Percentiles rank a stretch among this genome's conserved stretches.
phyloP scores from a whole-genome alignment of 2,113 vertebrate species.

The Tragelaphus imberbis region DNA sequence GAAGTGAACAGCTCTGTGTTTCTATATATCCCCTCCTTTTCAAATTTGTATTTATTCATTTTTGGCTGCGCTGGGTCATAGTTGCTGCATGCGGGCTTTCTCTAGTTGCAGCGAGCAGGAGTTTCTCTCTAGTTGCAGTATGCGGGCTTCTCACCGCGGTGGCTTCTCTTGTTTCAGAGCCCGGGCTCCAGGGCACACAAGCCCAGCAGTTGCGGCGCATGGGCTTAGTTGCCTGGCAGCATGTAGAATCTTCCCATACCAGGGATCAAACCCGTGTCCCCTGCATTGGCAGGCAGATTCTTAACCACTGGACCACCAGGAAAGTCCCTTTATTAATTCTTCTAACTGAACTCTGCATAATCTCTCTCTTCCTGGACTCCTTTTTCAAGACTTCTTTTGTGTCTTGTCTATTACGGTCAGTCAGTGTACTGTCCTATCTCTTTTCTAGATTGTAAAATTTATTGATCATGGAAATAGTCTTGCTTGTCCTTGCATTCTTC shows the following conservation, averaged over 20 bases:
- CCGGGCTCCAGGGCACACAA: neutral
- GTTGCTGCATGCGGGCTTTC: neutral
- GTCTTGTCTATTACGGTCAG: neutral
- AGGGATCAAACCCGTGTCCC: neutral
- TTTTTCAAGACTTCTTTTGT: neutral
- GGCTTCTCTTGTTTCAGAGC: neutral
- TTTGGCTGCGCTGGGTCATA: neutral
- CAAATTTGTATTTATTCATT: neutral
- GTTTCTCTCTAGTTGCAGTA: neutral
- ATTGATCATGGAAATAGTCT: neutral
- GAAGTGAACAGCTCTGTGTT: neutral
- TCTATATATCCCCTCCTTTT: neutral
- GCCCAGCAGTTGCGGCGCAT: neutral
- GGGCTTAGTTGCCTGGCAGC: neutral
- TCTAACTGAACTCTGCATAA: neutral
- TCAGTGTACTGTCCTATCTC: neutral
- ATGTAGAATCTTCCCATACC: neutral
- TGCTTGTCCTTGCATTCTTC: neutral
- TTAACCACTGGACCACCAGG: neutral
- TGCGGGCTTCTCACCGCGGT: neutral
- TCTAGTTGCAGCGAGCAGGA: neutral
- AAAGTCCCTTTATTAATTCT: neutral
- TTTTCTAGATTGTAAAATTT: neutral
- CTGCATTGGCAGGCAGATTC: neutral
- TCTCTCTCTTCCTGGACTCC: neutral